phyloP scores from a whole-genome alignment of 2,888 invertebrate genomes.

The Diaperis boleti region DNA sequence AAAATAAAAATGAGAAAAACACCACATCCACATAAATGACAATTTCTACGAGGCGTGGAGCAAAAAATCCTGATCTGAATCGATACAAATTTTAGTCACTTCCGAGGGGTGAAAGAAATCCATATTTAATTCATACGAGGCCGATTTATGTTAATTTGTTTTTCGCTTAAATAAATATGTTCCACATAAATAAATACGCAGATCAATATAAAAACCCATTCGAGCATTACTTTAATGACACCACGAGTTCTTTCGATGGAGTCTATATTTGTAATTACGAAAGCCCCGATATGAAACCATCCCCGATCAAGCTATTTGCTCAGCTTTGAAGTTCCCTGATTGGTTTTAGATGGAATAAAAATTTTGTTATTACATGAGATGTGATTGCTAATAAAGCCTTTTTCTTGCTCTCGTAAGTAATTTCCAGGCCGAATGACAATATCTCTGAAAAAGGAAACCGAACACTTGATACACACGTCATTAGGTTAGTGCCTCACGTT shows the following conservation, averaged over 20 bases:
- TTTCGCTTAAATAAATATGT: too few relatives aligned
- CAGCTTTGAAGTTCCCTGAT: constrained; percentile 22
- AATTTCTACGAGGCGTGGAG: too few relatives aligned
- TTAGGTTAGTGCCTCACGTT: constrained; percentile 53
- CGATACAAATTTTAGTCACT: too few relatives aligned
- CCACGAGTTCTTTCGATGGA: too few relatives aligned
- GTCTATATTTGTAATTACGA: constrained; percentile 12
- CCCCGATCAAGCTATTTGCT: constrained; percentile 2
- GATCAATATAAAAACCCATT: too few relatives aligned
- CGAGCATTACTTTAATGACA: too few relatives aligned
- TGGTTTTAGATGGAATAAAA: constrained; percentile 17
- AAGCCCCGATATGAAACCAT: constrained; percentile 14
- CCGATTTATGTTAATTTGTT: too few relatives aligned
- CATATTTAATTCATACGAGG: too few relatives aligned
- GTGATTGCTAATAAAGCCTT: constrained; percentile 33
- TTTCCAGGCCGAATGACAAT: constrained; percentile 45
- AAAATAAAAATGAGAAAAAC: background rate
- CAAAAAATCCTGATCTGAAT: too few relatives aligned
- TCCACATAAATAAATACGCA: too few relatives aligned
- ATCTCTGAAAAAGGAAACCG: constrained; percentile 45
- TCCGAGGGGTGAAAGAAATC: too few relatives aligned
- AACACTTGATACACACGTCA: constrained; percentile 45
- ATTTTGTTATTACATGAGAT: constrained; percentile 22
- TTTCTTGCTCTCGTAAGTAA: constrained; percentile 34
- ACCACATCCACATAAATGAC: background rate